A percentile compares a stretch with the other conserved stretches of the same genome.
Evolutionary conservation across 2,888 invertebrate species (phyloP).

Genomic region (Trissoscelio sp.): DNA sequence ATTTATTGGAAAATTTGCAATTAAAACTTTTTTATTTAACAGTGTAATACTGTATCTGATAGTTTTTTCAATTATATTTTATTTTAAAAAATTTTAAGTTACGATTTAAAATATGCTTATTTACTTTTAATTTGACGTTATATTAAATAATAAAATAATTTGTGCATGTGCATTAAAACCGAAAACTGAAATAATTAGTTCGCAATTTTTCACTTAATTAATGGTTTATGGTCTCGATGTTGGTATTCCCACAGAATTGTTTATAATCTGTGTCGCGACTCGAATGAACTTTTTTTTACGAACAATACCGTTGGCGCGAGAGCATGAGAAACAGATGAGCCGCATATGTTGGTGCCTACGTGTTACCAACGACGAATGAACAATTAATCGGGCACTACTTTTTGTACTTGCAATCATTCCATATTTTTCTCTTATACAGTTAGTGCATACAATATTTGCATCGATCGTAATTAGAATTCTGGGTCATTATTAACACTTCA

Average conservation of each 20-base stretch:
- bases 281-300: slow-evolving; percentile 54
- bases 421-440: slow-evolving; percentile 43
- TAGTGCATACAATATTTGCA: slow-evolving; percentile 8
- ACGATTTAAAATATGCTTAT: no score
- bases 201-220: slow-evolving; percentile 30
- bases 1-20: no score
- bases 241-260: slow-evolving; percentile 58
- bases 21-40: no score
- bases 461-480: slow-evolving; percentile 16
- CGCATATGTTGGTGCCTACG: slow-evolving; percentile 32
- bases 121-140: no score
- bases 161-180: neutral
- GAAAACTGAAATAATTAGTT: slow-evolving; percentile 35
- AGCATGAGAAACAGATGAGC: slow-evolving; percentile 58
- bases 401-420: slow-evolving; percentile 48
- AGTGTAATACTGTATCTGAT: no score
- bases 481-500: no score
- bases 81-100: no score
- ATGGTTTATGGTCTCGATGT: slow-evolving; percentile 19
- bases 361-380: slow-evolving; percentile 20
- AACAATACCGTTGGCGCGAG: slow-evolving; percentile 54
- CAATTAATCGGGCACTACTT: slow-evolving; percentile 46
- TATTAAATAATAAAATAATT: neutral
- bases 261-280: slow-evolving; percentile 54
- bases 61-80: no score